Conservation (phyloP, 2,888 invertebrate genomes). For the Nymphalis polychloros region DNA sequence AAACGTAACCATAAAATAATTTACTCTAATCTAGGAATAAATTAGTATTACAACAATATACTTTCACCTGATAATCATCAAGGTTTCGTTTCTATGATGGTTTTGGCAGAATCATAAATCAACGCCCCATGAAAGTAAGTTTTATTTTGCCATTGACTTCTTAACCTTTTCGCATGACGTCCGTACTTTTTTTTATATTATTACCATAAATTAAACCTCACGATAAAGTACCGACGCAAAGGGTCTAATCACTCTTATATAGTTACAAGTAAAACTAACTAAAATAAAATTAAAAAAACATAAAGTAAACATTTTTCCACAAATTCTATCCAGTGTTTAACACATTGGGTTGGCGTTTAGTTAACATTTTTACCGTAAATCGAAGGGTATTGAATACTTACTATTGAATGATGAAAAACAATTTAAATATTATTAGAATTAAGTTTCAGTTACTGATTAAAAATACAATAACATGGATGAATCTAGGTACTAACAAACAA, state of each 20-base stretch:
- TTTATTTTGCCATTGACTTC: slow-evolving; percentile 30
- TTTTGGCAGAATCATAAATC: slow-evolving; percentile 32
- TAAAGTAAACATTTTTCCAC: background rate
- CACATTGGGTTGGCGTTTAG: too few species aligned
- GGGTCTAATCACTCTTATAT: slow-evolving; percentile 1
- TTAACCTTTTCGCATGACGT: slow-evolving; percentile 40
- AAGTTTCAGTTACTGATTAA: too few species aligned
- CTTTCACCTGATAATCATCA: slow-evolving; percentile 17
- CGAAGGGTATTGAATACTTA: too few species aligned
- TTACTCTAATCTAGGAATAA: background rate
- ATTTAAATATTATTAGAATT: too few species aligned
- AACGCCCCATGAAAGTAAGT: slow-evolving; percentile 35
- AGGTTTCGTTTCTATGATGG: slow-evolving; percentile 8
- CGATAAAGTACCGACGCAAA: slow-evolving; percentile 29
- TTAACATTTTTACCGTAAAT: too few species aligned
- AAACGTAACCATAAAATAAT: background rate
- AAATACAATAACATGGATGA: too few species aligned
- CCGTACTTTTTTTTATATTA: slow-evolving; percentile 32
- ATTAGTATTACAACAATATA: background rate
- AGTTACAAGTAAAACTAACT: background rate
- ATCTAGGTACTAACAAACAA: too few species aligned
- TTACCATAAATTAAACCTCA: slow-evolving; percentile 33
- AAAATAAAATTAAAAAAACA: background rate
- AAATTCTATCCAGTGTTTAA: background rate
- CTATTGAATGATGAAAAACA: too few species aligned